Base-by-base conservation (phyloP, 2,113 vertebrate species). In the Cheilinus undulatus region DNA sequence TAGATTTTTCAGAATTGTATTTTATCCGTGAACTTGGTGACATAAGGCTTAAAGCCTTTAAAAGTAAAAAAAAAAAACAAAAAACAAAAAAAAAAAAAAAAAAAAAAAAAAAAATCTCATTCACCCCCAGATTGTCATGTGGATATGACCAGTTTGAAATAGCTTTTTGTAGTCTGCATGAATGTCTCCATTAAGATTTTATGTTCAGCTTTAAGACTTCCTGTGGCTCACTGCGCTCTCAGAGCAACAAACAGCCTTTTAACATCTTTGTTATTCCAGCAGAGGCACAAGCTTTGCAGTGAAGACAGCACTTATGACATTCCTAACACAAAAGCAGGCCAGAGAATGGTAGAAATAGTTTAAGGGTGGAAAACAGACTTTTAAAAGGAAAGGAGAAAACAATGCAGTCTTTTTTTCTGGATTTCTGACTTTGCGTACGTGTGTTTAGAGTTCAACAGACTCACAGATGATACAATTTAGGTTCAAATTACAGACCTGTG, bases 401-500 rank as follows among this genome's bases (percentile, higher is more conserved):
- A 20, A 30, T 9, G 10, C 23, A 24, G 9, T 28, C 24, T 34
- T n/a, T n/a, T n/a, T n/a, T n/a, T n/a, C n/a, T 3, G n/a, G 24
- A 8, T 52, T 24, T 71, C 6, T 34, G n/a, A 51, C 50, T 13
- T 38, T 67, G 36, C 69, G 66, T 28, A 64, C 20, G 28, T n/a
- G 62, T 66, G 67, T 58, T 34, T 51, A 65, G 20, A 63, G 63
- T 67, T 51, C 5, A 26, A 22, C 22, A 17, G 54, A 26, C 45
- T 49, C 27, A 49, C 28, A 51, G 42, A 51, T 28, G 32, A 58
- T 48, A 38, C 40, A 11, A 30, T 69, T 51, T 49, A 23, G 27
- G 23, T 58, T 54, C 0, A 73, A 69, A 83, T 83, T 68, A 80
- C 61, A 86, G 74, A 24, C 36, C 22, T 26, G 4, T 43, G 9